Percentiles rank a stretch among this genome's conserved stretches.
Conservation (phyloP, 53 echinoderm and acorn worm species). For the Echinometra lucunter region DNA sequence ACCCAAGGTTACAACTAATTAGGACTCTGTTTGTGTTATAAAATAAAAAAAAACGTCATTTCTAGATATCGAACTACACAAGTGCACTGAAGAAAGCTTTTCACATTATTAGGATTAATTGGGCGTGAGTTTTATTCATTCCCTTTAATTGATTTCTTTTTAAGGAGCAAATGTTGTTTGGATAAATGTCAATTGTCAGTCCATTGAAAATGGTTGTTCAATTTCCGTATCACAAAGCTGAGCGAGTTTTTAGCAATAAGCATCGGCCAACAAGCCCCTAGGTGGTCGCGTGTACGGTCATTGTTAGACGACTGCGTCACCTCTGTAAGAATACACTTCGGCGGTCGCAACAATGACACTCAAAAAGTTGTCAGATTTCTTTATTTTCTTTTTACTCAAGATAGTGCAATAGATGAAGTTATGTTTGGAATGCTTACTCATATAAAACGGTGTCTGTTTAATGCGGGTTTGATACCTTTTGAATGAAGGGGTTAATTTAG, state of each 20-base stretch:
- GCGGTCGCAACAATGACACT: constrained; percentile 26
- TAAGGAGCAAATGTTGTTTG: constrained; percentile 56
- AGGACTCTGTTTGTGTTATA: neutral
- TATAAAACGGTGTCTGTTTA: constrained; percentile 52
- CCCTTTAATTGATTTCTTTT: constrained; percentile 60
- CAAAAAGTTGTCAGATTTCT: constrained; percentile 56
- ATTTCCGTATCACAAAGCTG: constrained; percentile 50
- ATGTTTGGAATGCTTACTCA: constrained; percentile 52
- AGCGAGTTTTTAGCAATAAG: constrained; percentile 13
- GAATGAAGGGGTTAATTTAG: constrained; percentile 54
- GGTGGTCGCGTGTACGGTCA: constrained; percentile 65
- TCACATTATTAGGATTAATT: constrained; percentile 61
- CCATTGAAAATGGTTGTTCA: constrained; percentile 51
- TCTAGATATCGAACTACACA: constrained; percentile 27
- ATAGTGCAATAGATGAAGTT: constrained; percentile 39
- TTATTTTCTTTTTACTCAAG: neutral
- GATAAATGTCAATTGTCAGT: constrained; percentile 61
- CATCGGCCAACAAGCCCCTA: constrained; percentile 68
- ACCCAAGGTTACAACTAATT: neutral
- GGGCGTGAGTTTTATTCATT: constrained; percentile 39
- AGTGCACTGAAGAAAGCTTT: constrained; percentile 17
- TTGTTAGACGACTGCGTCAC: constrained; percentile 41
- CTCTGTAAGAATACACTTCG: constrained; percentile 25
- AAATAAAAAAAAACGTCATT: neutral
- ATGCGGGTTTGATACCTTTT: constrained; percentile 57